Evolutionary conservation across 2,888 invertebrate genomes (phyloP), one percentile per base, ranked within the genome.

Genomic region (Drosophila heteroneura): DNA sequence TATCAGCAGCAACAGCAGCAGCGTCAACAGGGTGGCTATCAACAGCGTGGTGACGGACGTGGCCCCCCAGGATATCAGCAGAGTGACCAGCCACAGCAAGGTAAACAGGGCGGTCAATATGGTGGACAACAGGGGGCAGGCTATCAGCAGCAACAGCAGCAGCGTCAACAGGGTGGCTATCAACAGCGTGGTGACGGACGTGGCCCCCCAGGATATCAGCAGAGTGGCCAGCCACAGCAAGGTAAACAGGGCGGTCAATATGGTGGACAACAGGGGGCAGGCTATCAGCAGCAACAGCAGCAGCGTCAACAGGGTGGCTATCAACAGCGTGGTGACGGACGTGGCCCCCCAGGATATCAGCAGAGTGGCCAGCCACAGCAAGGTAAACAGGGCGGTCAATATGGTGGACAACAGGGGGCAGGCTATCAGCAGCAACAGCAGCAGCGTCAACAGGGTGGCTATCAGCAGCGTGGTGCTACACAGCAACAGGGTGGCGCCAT

Each of bases 61-160:
- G 33, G 33, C 0, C 33, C 10, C 33, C 0, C 10, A 33, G 33
- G 10, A 33, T 10, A 32, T 32, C 33, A 33, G 10, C 32, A 32
- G 32, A 49, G 61, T 19, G 57, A 52, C 10, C 26, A 28, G 1
- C 47, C 47, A 14, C 39, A 19, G 4, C 22, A 61, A 65, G 6
- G 47, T 5, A 39, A 47, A 12, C 67, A 53, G 28, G 19, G 51
- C 16, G 19, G 44, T 16, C 51, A 39, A 39, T 39, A 35, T 35
- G 35, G 41, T 28, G 37, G 37, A 16, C 37, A 37, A 19, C 37
- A 16, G 37, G 33, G 51, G 37, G 16, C 37, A 19, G 52, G 52
- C n/a, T 67, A 67, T 7, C n/a, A n/a, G n/a, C n/a, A n/a, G n/a
- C n/a, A n/a, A n/a, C 47, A 62, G 14, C 67, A 57, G 9, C 12